These are phyloP conservation scores for Pseudopodoces humilis DNA, from an alignment of 2,113 vertebrate species.

Conservation along the genomic window DNA sequence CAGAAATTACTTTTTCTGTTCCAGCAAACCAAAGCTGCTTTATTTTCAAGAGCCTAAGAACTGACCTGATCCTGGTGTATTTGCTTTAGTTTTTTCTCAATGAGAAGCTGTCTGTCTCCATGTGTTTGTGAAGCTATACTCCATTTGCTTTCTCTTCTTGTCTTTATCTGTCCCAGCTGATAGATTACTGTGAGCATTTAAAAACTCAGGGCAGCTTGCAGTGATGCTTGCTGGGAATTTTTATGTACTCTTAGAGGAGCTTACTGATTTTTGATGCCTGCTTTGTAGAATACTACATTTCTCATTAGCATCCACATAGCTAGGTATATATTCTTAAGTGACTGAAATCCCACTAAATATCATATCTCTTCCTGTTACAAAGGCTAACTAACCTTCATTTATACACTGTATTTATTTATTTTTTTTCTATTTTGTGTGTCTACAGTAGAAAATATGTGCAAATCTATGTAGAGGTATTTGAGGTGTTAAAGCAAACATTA, in stretches of 20 bases:
- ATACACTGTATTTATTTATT: accelerated
- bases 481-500: background rate
- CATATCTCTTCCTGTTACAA: background rate
- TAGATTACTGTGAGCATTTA: background rate
- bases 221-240: background rate
- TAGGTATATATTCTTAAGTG: background rate
- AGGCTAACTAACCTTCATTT: background rate
- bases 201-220: background rate
- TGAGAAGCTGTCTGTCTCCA: background rate
- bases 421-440: background rate
- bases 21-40: background rate
- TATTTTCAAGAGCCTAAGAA: background rate
- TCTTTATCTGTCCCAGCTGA: background rate
- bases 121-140: background rate
- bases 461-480: background rate
- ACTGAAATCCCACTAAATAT: background rate
- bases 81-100: background rate
- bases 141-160: background rate
- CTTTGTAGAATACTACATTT: background rate
- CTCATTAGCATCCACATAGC: background rate
- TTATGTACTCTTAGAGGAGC: background rate
- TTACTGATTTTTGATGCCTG: background rate
- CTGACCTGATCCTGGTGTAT: background rate
- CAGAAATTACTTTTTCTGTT: background rate
- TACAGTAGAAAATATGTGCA: background rate